Percentiles rank a stretch among this genome's conserved stretches.
These are phyloP conservation scores for Polymixis lichenea DNA, from an alignment of 2,888 invertebrate species.

Conservation along the genomic window DNA sequence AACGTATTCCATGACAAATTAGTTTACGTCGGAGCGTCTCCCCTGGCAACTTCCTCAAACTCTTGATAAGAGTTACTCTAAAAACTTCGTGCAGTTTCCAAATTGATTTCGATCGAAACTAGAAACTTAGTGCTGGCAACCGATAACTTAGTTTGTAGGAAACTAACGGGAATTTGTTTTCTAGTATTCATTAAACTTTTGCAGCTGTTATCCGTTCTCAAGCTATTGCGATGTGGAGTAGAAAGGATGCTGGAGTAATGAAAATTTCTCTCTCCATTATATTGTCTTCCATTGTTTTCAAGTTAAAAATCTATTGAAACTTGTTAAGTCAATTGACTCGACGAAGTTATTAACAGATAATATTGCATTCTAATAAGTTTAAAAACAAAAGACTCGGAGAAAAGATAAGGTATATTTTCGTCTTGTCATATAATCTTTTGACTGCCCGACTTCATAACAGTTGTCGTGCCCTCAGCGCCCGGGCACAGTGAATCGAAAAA, in stretches of 20 bases:
- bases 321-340: constrained; percentile 13
- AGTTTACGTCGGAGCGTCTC: constrained; percentile 58
- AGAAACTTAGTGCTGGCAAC: constrained; percentile 71
- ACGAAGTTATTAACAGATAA: constrained; percentile 28
- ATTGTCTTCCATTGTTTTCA: constrained; percentile 39
- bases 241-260: constrained; percentile 45
- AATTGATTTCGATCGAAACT: constrained; percentile 82
- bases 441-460: no score
- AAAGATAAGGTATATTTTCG: background rate
- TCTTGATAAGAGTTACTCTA: constrained; percentile 68
- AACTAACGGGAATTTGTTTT: constrained; percentile 69
- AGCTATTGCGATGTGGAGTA: constrained; percentile 47
- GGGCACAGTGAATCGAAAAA: no score
- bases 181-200: constrained; percentile 69
- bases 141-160: constrained; percentile 75
- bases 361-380: constrained; percentile 20
- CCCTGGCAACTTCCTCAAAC: constrained; percentile 51
- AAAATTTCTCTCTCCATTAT: constrained; percentile 47
- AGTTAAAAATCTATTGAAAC: constrained; percentile 35
- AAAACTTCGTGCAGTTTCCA: constrained; percentile 77
- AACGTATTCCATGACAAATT: constrained; percentile 65
- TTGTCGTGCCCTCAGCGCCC: no score
- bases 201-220: constrained; percentile 50
- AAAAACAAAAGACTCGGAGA: constrained; percentile 12
- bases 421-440: no score